Conservation (phyloP, 2,888 invertebrate genomes). For the Phortica okadai region DNA sequence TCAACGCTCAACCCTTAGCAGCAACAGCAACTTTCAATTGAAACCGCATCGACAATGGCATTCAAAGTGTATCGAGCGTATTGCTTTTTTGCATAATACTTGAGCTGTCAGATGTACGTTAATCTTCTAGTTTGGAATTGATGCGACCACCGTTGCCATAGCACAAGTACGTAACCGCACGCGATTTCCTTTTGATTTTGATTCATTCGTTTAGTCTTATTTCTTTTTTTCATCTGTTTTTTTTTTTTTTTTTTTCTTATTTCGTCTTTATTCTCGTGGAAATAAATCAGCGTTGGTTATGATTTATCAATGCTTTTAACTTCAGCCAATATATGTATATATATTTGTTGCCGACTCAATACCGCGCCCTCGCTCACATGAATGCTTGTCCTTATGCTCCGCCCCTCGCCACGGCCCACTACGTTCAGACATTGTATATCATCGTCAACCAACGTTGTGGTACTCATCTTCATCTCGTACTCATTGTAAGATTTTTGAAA, state of each 20-base stretch:
- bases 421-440: slow-evolving; percentile 16
- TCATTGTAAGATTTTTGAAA: not conserved
- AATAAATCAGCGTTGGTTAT: slow-evolving; percentile 60
- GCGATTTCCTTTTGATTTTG: not conserved
- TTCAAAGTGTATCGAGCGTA: no score
- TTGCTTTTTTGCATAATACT: not conserved
- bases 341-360: slow-evolving; percentile 28
- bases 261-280: slow-evolving; percentile 25
- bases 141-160: not conserved
- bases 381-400: not conserved
- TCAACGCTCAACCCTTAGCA: no score
- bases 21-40: no score
- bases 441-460: not conserved
- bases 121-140: not conserved
- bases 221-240: slow-evolving; percentile 5
- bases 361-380: not conserved
- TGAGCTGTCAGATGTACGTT: not conserved
- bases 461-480: not conserved
- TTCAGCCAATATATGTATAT: slow-evolving; percentile 56
- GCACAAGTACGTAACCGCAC: not conserved
- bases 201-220: not conserved
- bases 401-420: not conserved
- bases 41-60: no score
- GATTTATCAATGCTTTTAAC: slow-evolving; percentile 72
- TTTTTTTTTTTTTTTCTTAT: not conserved